Evolutionary conservation across 2,888 invertebrate species (phyloP), one percentile per base, ranked within the genome.

Genomic region (Arge pagana): DNA sequence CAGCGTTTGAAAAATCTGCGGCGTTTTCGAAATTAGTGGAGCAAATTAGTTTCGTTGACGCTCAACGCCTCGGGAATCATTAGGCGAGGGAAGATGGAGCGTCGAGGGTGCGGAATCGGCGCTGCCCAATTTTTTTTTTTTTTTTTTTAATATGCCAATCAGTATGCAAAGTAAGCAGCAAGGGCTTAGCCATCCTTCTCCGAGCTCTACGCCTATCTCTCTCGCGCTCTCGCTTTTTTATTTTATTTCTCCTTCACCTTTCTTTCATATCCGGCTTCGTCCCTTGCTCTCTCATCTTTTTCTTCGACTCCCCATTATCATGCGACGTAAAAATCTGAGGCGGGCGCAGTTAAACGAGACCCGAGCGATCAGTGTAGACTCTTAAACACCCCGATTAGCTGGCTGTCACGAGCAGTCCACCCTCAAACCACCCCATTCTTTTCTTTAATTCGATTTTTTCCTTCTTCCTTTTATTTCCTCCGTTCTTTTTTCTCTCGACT

Each of bases 381-480:
- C 74, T 76, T 74, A 75, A 76, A 76, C 74, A 75, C 76, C 74
- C 74, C 75, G 75, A 76, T 76, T 76, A 76, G 74, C 76, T 71
- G 67, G 74, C 75, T 76, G 75, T 76, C 75, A 75, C 70, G 72
- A 72, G 66, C 75, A 76, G 76, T 65, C 68, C 73, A 69, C 68
- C 72, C 73, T 69, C 66, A 63, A 59, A 61, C 71, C 70, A 66
- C 68, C 73, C 72, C 73, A 69, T 73, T 74, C 72, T 72, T 73
- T 73, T 73, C 74, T 74, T 73, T 73, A 74, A 73, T 74, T 74
- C 72, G 67, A 66, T 69, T 66, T 70, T 53, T 59, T 52, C 54
- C 42, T 36, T 53, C 56, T 59, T 50, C 28, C 28, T 48, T 26
- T 26, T 26, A 10, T n/a, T 26, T 3, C n/a, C n/a, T 26, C 28